Evolutionary conservation across 2,888 invertebrate species (phyloP).

Genomic region (Nasonovia ribisnigri): DNA sequence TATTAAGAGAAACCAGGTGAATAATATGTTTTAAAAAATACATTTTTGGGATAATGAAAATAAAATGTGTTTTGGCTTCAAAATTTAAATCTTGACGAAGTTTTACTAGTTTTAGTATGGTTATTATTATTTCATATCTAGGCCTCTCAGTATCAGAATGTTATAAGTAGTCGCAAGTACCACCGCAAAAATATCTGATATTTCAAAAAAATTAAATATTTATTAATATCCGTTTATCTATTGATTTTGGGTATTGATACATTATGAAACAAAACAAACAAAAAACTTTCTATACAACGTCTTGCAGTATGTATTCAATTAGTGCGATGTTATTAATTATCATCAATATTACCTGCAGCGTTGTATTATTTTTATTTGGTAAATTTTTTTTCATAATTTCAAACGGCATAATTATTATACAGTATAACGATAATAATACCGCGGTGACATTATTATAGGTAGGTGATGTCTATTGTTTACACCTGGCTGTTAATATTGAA

Average conservation of each 20-base stretch:
- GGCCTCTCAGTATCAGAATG: too few species aligned
- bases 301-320: not conserved
- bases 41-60: not conserved
- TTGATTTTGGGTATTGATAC: not conserved
- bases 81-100: not conserved
- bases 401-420: not conserved
- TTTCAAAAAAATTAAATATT: not conserved
- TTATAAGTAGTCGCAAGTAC: too few species aligned
- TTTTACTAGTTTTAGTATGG: not conserved
- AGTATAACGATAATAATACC: not conserved
- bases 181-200: not conserved
- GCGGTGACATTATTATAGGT: not conserved
- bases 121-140: not conserved
- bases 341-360: not conserved
- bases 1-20: not conserved
- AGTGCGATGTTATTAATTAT: not conserved
- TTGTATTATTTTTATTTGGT: not conserved
- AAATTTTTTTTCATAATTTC: not conserved
- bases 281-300: not conserved
- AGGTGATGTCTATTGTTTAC: not conserved
- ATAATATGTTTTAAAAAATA: not conserved
- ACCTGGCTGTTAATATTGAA: not conserved
- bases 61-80: not conserved
- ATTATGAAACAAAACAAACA: not conserved
- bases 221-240: not conserved